Percentiles rank a stretch among this genome's conserved stretches.
phyloP scores from a whole-genome alignment of 2,797 vertebrate genomes.

The Danio albolineatus region DNA sequence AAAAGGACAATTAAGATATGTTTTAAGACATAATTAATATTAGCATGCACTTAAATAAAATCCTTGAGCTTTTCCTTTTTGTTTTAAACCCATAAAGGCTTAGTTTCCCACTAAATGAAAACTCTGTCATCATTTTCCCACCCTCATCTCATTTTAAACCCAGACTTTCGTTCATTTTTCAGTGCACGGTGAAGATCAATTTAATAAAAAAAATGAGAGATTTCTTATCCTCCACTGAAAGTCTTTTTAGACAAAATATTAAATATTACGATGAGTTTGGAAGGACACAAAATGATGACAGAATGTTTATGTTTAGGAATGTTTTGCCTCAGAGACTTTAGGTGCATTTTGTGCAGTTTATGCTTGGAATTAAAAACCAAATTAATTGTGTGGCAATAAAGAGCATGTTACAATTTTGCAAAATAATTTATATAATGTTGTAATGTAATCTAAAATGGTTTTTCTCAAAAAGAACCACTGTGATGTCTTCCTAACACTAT shows the following conservation, averaged over 20 bases:
- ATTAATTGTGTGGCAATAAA: background rate
- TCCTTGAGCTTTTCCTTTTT: background rate
- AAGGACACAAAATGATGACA: too few species aligned
- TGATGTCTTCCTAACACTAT: slow-evolving; percentile 20
- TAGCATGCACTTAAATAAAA: background rate
- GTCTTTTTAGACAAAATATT: too few species aligned
- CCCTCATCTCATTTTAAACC: too few species aligned
- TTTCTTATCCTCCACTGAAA: too few species aligned
- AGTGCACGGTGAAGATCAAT: too few species aligned
- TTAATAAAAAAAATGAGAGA: too few species aligned
- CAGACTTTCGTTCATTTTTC: too few species aligned
- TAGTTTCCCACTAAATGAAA: too few species aligned
- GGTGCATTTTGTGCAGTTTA: slow-evolving; percentile 2
- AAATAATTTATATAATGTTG: background rate
- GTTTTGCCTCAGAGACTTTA: background rate
- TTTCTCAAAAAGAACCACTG: slow-evolving; percentile 8
- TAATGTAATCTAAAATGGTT: background rate
- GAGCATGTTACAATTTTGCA: background rate
- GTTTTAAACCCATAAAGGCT: background rate
- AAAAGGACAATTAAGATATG: background rate
- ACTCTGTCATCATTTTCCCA: too few species aligned
- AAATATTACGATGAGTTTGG: too few species aligned
- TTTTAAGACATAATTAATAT: background rate
- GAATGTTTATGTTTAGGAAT: background rate
- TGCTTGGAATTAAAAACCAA: background rate